Conservation (phyloP, 2,797 vertebrate species). For the Pyrocephalus nanus region DNA sequence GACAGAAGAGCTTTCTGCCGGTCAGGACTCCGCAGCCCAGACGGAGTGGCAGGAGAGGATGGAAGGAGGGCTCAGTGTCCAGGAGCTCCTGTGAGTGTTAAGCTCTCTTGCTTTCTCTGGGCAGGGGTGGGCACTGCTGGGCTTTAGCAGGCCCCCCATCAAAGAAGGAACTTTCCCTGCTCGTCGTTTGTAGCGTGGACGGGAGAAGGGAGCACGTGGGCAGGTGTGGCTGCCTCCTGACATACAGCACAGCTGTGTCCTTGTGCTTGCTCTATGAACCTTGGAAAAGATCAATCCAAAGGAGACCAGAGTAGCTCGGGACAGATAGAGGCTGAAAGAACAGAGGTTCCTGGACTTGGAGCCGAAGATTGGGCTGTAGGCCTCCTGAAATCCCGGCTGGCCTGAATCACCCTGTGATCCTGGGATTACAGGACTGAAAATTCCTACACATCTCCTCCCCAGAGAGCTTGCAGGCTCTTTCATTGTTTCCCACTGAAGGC, state of each 20-base stretch:
- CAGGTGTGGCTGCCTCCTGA: not conserved
- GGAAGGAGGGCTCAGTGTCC: rapidly evolving
- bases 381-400: not conserved
- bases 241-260: not conserved
- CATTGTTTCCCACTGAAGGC: not conserved
- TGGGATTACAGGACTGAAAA: not conserved
- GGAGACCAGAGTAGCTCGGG: not conserved
- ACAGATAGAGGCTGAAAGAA: too few relatives aligned
- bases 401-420: not conserved
- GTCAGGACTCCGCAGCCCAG: not conserved
- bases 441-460: not conserved
- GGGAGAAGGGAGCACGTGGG: not conserved
- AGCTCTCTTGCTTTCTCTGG: not conserved
- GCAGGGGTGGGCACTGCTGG: not conserved
- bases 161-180: not conserved
- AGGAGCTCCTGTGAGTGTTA: not conserved
- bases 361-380: too few relatives aligned
- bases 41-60: not conserved
- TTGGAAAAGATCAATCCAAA: too few relatives aligned
- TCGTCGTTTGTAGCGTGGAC: too few relatives aligned
- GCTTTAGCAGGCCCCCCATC: not conserved
- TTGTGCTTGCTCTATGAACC: not conserved
- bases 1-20: too few relatives aligned
- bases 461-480: not conserved
- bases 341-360: not conserved